phyloP scores from a whole-genome alignment of 2,888 invertebrate species.

The Polyommatus iphigenia region DNA sequence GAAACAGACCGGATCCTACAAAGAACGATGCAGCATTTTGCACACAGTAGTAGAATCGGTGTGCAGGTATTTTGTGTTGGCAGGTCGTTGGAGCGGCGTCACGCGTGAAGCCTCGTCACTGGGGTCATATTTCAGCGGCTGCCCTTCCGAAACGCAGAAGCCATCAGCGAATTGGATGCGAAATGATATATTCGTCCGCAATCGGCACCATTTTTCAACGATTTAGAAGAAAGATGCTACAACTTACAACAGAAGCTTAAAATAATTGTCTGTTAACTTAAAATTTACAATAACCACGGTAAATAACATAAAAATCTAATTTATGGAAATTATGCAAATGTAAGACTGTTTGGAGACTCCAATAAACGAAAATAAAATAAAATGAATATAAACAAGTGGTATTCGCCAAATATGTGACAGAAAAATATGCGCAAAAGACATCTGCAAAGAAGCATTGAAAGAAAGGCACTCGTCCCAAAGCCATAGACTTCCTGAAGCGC shows the following conservation, averaged over 20 bases:
- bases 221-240: background rate
- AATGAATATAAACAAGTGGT: background rate
- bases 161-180: background rate
- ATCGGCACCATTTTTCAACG: background rate
- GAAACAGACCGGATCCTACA: too few relatives aligned
- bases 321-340: too few relatives aligned
- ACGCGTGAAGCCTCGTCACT: slow-evolving; percentile 31
- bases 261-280: too few relatives aligned
- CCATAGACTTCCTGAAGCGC: background rate
- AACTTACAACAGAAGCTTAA: too few relatives aligned
- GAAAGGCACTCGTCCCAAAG: slow-evolving; percentile 45
- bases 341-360: too few relatives aligned
- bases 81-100: background rate
- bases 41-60: background rate
- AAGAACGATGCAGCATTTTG: background rate
- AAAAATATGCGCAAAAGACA: slow-evolving; percentile 39
- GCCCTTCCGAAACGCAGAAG: background rate
- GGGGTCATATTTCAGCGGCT: slow-evolving; percentile 1
- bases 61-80: slow-evolving; percentile 4
- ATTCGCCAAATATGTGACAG: background rate
- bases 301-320: too few relatives aligned
- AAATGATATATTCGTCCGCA: background rate
- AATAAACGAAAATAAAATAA: too few relatives aligned
- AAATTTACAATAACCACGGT: too few relatives aligned
- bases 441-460: slow-evolving; percentile 54